Base-by-base conservation (phyloP, 2,797 vertebrate genomes). In the Gallirallus australis region DNA sequence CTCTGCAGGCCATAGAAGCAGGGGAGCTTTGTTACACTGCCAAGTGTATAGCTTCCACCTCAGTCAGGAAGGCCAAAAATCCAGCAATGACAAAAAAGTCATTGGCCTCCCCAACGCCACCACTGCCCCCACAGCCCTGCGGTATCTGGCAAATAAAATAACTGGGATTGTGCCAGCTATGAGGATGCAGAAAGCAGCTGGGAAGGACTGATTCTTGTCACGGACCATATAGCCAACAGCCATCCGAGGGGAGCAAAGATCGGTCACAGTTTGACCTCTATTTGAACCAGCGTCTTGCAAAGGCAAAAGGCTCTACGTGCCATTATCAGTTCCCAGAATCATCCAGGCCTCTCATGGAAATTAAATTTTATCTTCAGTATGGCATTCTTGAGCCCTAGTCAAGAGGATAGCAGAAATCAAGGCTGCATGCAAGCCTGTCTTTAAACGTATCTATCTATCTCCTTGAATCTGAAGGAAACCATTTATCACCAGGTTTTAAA, bases 1-100 rank as follows among this genome's bases (percentile, higher is more conserved):
- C 47, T 60, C 42, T 94, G 85, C 15, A 63, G 90, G 30, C 9
- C 25, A 42, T 14, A 88, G 48, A 64, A 89, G 48, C 25, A 71
- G 10, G 4, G 27, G 50, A 89, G 48, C 45, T 93, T 70, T 6
- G 11, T 79, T 90, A 9, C 35, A 16, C 48, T 91, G 71, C 71
- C 85, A 96, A 86, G 59, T 60, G 28, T 82, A 5, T 70, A 84
- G 53, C n/a, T 70, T 86, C 48, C 48, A 91, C 86, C 48, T 94
- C 79, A 52, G 23, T 83, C 61, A 90, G 65, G 50, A 60, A 48
- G 35, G 84, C 56, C 52, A 89, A 90, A 95, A 88, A 82, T 73
- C 56, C 45, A 86, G 59, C 85, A 94, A 84, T 71, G 80, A 82
- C 91, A 91, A 86, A 90, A 60, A 72, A 90, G 63, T 86, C 64